A percentile compares a stretch with the other conserved stretches of the same genome.
Evolutionary conservation across 1,140 invertebrate genomes (phyloP).

Genomic region (Cyclargus thomasi): DNA sequence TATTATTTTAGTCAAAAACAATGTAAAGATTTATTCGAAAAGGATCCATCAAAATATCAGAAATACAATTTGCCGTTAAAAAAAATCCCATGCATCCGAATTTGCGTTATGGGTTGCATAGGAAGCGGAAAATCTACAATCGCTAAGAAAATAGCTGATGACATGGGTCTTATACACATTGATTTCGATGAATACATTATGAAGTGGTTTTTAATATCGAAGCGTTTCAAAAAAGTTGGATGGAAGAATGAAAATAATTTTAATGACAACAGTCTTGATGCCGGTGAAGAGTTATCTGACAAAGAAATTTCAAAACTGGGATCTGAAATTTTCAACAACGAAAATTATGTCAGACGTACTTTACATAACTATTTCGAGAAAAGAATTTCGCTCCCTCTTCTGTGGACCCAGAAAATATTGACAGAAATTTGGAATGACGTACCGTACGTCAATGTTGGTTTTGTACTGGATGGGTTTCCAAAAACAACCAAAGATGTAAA

Average conservation of each 20-base stretch:
- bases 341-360: slow-evolving; percentile 49
- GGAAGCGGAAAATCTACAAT: slow-evolving; percentile 74
- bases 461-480: slow-evolving; percentile 77
- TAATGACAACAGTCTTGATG: slow-evolving; percentile 42
- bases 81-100: slow-evolving; percentile 64
- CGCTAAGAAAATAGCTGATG: slow-evolving; percentile 64
- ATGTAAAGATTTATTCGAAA: slow-evolving; percentile 63
- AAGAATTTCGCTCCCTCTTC: slow-evolving; percentile 48
- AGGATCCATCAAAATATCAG: slow-evolving; percentile 61
- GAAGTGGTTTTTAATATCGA: slow-evolving; percentile 42
- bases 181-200: slow-evolving; percentile 64
- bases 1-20: slow-evolving; percentile 68
- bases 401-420: slow-evolving; percentile 59
- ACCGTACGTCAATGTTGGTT: slow-evolving; percentile 60
- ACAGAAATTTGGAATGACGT: slow-evolving; percentile 69
- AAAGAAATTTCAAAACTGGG: slow-evolving; percentile 33
- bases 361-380: slow-evolving; percentile 65
- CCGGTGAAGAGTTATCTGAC: slow-evolving; percentile 37
- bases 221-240: slow-evolving; percentile 58
- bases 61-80: slow-evolving; percentile 53
- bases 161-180: slow-evolving; percentile 73
- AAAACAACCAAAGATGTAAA: slow-evolving; percentile 68
- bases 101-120: slow-evolving; percentile 73
- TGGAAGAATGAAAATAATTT: slow-evolving; percentile 55
- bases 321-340: slow-evolving; percentile 46